Conservation (phyloP, 1,140 invertebrate species). For the Drosophila azteca region DNA sequence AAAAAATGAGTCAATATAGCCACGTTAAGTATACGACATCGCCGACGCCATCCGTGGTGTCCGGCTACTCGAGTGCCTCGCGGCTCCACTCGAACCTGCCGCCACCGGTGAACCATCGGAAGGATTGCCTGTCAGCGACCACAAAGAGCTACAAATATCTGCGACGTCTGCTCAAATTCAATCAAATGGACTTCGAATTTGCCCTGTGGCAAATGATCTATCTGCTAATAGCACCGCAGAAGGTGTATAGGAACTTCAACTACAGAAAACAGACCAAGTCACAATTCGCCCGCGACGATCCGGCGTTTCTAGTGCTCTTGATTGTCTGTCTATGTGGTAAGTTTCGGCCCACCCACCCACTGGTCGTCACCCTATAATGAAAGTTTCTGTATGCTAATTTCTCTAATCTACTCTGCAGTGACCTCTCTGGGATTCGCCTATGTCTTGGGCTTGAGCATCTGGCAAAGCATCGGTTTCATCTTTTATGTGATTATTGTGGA, state of each 20-base stretch:
- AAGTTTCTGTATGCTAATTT: background rate
- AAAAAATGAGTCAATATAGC: conserved; percentile 74
- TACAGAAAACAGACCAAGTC: conserved; percentile 99
- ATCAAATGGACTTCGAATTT: conserved; percentile 99
- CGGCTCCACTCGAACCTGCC: conserved; percentile 86
- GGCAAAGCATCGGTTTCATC: conserved; percentile 93
- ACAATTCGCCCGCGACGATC: conserved; percentile 99
- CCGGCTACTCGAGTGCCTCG: conserved; percentile 83
- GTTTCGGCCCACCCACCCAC: conserved; percentile 60
- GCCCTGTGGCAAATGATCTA: conserved; percentile 99
- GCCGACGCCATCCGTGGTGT: conserved; percentile 85
- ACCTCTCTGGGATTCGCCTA: conserved; percentile 96
- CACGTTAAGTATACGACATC: conserved; percentile 89
- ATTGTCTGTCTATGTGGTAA: conserved; percentile 93
- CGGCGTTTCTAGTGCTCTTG: conserved; percentile 97
- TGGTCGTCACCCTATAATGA: background rate
- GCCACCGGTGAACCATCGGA: conserved; percentile 86
- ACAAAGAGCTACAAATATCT: conserved; percentile 97
- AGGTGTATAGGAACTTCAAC: conserved; percentile 99
- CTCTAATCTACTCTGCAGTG: conserved; percentile 85
- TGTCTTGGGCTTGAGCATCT: conserved; percentile 90
- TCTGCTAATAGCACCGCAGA: conserved; percentile 97
- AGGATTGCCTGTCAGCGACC: conserved; percentile 92
- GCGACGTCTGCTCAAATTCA: conserved; percentile 94
- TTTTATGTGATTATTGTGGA: conserved; percentile 97